Evolutionary conservation across 2,888 invertebrate genomes (phyloP), one percentile per base, ranked within the genome.

Genomic region (Pedicia rivosa): DNA sequence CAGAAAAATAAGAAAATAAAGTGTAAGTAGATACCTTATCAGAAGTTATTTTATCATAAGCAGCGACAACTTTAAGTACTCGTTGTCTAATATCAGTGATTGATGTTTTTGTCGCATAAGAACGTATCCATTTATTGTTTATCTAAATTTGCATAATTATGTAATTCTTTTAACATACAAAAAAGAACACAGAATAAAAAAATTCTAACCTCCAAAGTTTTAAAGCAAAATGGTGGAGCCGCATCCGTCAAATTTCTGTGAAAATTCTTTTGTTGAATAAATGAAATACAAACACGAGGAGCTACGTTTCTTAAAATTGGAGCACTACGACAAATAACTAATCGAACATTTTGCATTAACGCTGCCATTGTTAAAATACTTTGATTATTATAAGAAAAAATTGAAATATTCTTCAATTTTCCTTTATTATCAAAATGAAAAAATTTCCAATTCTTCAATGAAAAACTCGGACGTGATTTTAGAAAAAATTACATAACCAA

Each of bases 1-100:
- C 44, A 44, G 43, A 48, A 35, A 48, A 48, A 48, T 42, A 43
- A 46, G 41, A 45, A 47, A 48, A 49, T 50, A 60, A 44, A 50
- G 49, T 52, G 50, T 50, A 53, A 43, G 39, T 38, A 53, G 49
- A 42, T 77, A 90, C 90, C 87, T 90, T 82, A 49, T 77, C 74
- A 47, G 75, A 72, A 49, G 77, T 72, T 52, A 90, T 74, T 75
- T 91, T 91, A 71, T 92, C 90, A 66, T 82, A 90, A 44, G 81
- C 74, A 50, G 72, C 69, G 64, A 88, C 77, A 54, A 90, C 87
- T 73, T 83, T 79, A 55, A 91, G 62, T 42, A 92, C 87, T 54
- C 90, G 75, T 42, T 79, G 72, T 59, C 74, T 66, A 50, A 90
- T 76, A 53, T 73, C 66, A 52, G 66, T 57, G 29, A 73, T 65